phyloP scores from a whole-genome alignment of 2,797 vertebrate genomes.

The Acrossocheilus wenchowensis region DNA sequence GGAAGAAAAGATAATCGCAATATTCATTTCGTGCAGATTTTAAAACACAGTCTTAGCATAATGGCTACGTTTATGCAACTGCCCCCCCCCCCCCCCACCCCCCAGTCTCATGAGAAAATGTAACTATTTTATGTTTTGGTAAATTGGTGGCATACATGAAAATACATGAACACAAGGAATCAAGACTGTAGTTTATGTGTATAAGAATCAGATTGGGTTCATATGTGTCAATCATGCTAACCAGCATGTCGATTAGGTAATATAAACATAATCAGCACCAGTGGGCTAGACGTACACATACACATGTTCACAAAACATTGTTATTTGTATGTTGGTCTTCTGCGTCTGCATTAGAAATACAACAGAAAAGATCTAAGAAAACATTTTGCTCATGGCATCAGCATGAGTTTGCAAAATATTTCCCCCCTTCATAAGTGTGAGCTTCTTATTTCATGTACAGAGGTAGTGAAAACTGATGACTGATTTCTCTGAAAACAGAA shows the following conservation, averaged over 20 bases:
- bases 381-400: background rate
- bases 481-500: conserved; percentile 18
- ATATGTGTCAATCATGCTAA: background rate
- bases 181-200: background rate
- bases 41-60: no score
- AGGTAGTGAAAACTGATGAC: conserved; percentile 16
- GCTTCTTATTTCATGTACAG: background rate
- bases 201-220: background rate
- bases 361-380: background rate
- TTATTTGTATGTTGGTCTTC: background rate
- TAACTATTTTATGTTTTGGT: background rate
- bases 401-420: background rate
- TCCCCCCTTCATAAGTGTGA: background rate
- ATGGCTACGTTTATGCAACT: background rate
- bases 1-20: no score
- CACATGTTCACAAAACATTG: background rate
- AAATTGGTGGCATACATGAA: background rate
- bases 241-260: background rate
- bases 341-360: background rate
- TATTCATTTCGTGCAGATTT: no score
- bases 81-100: no score
- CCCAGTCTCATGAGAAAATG: background rate
- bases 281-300: background rate
- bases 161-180: background rate
- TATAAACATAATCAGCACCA: background rate